phyloP scores from a whole-genome alignment of 2,113 vertebrate genomes.

The Hippocampus mohnikei region DNA sequence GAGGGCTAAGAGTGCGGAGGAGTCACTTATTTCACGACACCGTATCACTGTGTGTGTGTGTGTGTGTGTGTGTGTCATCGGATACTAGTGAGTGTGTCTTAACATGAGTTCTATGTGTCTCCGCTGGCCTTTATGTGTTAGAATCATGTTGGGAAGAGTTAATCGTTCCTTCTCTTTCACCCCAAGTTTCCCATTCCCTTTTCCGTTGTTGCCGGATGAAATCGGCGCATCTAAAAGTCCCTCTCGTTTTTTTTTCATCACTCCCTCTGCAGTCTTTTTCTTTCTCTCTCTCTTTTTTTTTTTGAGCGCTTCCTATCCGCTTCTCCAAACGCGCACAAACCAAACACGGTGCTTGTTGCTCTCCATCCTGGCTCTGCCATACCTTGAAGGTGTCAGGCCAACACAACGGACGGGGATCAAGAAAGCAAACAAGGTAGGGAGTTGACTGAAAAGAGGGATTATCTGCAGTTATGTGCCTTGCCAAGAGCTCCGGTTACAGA shows the following conservation, averaged over 20 bases:
- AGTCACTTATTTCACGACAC: constrained; percentile 15
- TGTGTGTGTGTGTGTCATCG: background rate
- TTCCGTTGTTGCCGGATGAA: background rate
- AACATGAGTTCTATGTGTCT: constrained; percentile 53
- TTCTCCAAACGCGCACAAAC: background rate
- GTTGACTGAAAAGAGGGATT: constrained; percentile 60
- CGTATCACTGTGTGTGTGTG: background rate
- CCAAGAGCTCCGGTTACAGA: constrained; percentile 53
- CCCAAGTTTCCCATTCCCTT: constrained; percentile 5
- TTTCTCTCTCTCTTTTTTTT: background rate
- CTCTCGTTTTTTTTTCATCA: constrained; percentile 13
- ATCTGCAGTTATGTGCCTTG: constrained; percentile 56
- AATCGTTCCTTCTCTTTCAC: constrained; percentile 14
- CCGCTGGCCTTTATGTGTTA: constrained; percentile 36
- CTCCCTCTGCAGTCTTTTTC: background rate
- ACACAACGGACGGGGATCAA: constrained; percentile 44
- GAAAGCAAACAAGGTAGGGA: constrained; percentile 52
- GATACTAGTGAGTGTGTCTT: constrained; percentile 24
- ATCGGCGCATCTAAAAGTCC: background rate
- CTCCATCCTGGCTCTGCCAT: background rate
- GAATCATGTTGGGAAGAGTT: constrained; percentile 39
- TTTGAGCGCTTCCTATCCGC: background rate
- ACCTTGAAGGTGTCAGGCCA: constrained; percentile 27
- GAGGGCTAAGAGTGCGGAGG: background rate
- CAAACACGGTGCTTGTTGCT: background rate